These are phyloP conservation scores for Sinohyriopsis cumingii DNA, from an alignment of 2,888 invertebrate genomes.

Conservation along the genomic window DNA sequence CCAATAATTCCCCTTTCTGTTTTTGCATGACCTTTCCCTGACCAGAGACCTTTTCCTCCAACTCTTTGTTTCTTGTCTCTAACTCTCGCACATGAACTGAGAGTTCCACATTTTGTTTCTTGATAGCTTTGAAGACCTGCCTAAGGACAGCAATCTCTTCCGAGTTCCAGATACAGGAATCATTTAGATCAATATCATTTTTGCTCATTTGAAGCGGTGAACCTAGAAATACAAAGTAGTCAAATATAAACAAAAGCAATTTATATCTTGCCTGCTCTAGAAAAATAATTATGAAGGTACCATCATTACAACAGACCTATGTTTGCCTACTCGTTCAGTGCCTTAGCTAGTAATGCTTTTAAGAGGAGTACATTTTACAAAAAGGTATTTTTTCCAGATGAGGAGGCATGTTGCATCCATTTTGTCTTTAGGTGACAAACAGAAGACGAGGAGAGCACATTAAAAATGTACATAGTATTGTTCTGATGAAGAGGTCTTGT, in stretches of 20 bases:
- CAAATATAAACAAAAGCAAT: background rate
- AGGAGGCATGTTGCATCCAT: too few species aligned
- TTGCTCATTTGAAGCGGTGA: background rate
- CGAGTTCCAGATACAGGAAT: slow-evolving; percentile 61
- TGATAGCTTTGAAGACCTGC: slow-evolving; percentile 58
- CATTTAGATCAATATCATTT: slow-evolving; percentile 40
- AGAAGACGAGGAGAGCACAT: too few species aligned
- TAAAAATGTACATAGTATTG: too few species aligned
- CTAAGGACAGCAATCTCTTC: slow-evolving; percentile 59
- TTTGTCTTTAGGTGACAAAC: too few species aligned
- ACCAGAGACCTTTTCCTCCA: slow-evolving; percentile 40
- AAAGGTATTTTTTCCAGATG: too few species aligned
- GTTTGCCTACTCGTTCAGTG: too few species aligned
- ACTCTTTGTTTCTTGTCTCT: slow-evolving; percentile 38
- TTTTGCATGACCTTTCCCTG: slow-evolving; percentile 39
- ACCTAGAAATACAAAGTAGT: background rate
- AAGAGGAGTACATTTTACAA: too few species aligned
- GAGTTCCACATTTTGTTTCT: slow-evolving; percentile 54
- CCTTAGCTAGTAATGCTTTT: too few species aligned
- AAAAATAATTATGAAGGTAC: too few species aligned
- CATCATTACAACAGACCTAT: too few species aligned
- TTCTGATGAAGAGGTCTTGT: too few species aligned
- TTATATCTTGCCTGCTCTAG: too few species aligned
- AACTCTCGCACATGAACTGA: slow-evolving; percentile 50
- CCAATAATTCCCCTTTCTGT: slow-evolving; percentile 37